These are phyloP conservation scores for Cephalophus harveyi DNA, from an alignment of 2,113 vertebrate genomes.

Conservation along the genomic window DNA sequence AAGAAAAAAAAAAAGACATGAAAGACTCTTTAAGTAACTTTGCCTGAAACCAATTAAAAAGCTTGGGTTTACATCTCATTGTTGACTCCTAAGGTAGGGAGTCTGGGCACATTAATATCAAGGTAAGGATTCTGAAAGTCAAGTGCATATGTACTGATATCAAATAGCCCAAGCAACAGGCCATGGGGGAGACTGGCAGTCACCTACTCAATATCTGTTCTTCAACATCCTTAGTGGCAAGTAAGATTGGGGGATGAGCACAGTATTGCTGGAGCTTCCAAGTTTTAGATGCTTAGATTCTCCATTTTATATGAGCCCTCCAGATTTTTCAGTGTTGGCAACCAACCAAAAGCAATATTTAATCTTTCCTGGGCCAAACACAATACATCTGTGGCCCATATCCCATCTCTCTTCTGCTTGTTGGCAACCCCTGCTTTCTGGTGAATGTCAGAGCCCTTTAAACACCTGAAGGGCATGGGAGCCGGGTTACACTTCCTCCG, in stretches of 20 bases:
- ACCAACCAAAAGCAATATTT: background rate
- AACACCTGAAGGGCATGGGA: background rate
- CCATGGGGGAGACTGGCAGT: background rate
- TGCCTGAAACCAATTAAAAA: background rate
- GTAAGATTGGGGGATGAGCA: background rate
- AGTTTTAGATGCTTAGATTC: background rate
- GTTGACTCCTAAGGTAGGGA: background rate
- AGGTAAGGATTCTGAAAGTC: background rate
- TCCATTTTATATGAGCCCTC: background rate
- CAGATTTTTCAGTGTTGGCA: background rate
- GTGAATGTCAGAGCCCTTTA: background rate
- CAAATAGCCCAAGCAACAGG: background rate
- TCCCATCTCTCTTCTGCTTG: background rate
- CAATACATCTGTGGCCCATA: background rate
- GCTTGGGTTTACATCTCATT: background rate
- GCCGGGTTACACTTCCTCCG: background rate
- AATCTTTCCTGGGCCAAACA: background rate
- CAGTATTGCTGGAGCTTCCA: background rate
- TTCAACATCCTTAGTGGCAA: background rate
- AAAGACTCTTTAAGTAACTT: background rate
- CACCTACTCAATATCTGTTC: background rate
- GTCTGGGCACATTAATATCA: background rate
- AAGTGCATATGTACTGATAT: rapidly evolving
- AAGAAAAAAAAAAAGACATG: background rate
- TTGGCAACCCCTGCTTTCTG: background rate